These are phyloP conservation scores for Cebidichthys violaceus DNA, from an alignment of 2,113 vertebrate genomes.

Conservation along the genomic window DNA sequence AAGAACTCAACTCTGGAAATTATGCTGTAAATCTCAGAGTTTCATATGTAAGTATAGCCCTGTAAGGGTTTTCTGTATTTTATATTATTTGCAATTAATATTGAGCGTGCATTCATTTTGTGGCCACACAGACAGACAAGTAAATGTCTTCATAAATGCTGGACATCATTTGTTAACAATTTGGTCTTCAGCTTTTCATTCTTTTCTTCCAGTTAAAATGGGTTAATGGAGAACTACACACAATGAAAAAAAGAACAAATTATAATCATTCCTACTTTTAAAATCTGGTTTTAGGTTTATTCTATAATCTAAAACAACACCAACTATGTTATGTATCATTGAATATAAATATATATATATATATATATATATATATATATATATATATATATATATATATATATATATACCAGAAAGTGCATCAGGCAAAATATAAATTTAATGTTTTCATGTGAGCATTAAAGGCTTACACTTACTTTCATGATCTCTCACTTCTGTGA, in stretches of 20 bases:
- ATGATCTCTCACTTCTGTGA: background rate
- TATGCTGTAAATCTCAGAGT: slow-evolving; percentile 77
- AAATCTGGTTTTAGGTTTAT: background rate
- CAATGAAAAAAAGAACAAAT: background rate
- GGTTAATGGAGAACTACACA: background rate
- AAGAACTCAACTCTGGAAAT: slow-evolving; percentile 71
- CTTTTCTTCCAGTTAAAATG: background rate
- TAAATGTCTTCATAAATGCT: background rate
- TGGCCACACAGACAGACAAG: background rate
- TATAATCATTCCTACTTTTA: background rate
- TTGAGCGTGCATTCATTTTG: background rate
- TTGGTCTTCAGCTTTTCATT: background rate
- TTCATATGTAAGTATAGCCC: slow-evolving; percentile 81
- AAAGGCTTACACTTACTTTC: slow-evolving; percentile 4
- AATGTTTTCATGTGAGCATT: slow-evolving; percentile 12
- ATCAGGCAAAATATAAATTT: background rate
- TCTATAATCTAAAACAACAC: background rate
- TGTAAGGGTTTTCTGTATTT: background rate
- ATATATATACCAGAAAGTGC: background rate
- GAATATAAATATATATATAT: background rate
- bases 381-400: too few relatives aligned
- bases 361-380: too few relatives aligned
- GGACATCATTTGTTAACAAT: background rate
- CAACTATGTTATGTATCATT: background rate
- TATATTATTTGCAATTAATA: background rate